Evolutionary conservation across 2,797 vertebrate species (phyloP).

Genomic region (Dicrostonyx torquatus): DNA sequence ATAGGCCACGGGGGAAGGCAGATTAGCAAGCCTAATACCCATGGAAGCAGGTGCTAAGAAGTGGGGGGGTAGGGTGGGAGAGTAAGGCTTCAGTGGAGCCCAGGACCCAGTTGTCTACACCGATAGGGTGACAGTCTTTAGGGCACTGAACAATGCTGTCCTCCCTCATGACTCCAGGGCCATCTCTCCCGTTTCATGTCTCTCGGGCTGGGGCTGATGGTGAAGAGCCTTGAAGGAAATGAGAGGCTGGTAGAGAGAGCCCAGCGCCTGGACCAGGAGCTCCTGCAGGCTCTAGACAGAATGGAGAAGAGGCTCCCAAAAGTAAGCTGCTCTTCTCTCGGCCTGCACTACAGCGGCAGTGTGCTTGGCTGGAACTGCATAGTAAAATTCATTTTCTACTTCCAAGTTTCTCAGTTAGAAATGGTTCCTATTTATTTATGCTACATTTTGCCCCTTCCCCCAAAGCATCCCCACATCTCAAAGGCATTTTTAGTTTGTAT

Average conservation of each 20-base stretch:
- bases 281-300: slow-evolving; percentile 88
- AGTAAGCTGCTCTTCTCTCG: slow-evolving; percentile 72
- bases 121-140: background rate
- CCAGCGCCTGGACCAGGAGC: slow-evolving; percentile 88
- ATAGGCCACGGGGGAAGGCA: background rate
- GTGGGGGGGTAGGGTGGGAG: background rate
- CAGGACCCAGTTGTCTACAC: background rate
- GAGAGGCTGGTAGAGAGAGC: slow-evolving; percentile 88
- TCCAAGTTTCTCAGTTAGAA: background rate
- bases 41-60: background rate
- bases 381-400: background rate
- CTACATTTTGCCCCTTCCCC: background rate
- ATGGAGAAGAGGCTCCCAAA: slow-evolving; percentile 67
- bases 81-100: background rate
- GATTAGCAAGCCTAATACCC: background rate
- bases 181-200: slow-evolving; percentile 94
- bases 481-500: background rate
- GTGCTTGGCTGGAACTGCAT: background rate
- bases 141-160: background rate
- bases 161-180: slow-evolving; percentile 85
- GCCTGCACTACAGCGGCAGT: rapidly evolving
- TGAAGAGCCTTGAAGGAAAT: slow-evolving; percentile 93
- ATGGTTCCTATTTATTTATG: background rate
- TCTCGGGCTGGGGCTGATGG: slow-evolving; percentile 90
- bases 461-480: background rate